Evolutionary conservation across 2,888 invertebrate species (phyloP).

Genomic region (Augochlorella aurata): DNA sequence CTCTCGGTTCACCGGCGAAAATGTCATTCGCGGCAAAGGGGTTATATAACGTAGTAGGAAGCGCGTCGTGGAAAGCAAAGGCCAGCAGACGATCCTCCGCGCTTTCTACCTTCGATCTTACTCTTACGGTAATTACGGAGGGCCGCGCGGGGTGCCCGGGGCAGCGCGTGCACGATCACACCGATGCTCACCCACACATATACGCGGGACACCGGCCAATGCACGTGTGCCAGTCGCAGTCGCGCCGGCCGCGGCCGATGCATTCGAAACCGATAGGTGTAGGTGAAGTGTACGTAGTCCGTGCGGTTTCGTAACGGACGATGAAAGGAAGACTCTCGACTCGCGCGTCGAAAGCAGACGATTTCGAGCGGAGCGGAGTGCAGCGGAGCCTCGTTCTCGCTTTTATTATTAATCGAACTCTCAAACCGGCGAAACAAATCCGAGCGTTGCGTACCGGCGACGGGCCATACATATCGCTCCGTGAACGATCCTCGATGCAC

Average conservation of each 20-base stretch:
- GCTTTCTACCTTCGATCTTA: slow-evolving; percentile 80
- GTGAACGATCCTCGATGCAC: too few species aligned
- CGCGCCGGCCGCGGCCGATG: slow-evolving; percentile 13
- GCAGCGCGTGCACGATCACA: slow-evolving; percentile 33
- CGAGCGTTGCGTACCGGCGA: background rate
- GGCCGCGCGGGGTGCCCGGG: slow-evolving; percentile 40
- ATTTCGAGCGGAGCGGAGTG: slow-evolving; percentile 37
- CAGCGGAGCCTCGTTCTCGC: background rate
- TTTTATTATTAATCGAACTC: slow-evolving; percentile 38
- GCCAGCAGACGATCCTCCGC: slow-evolving; percentile 81
- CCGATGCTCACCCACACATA: slow-evolving; percentile 4
- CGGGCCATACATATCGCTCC: background rate
- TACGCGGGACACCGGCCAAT: background rate
- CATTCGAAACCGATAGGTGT: slow-evolving; percentile 36
- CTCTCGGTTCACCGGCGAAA: slow-evolving; percentile 61
- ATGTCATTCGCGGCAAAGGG: slow-evolving; percentile 73
- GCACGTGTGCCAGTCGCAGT: background rate
- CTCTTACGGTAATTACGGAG: slow-evolving; percentile 75
- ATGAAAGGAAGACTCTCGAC: slow-evolving; percentile 49
- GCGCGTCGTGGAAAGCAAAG: slow-evolving; percentile 79
- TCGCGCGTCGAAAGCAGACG: slow-evolving; percentile 30
- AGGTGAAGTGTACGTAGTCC: slow-evolving; percentile 27
- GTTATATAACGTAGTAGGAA: slow-evolving; percentile 76
- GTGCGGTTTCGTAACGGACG: slow-evolving; percentile 39
- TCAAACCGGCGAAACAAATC: background rate